Base-by-base conservation (phyloP, 1,140 invertebrate genomes). In the Octopus sinensis region DNA sequence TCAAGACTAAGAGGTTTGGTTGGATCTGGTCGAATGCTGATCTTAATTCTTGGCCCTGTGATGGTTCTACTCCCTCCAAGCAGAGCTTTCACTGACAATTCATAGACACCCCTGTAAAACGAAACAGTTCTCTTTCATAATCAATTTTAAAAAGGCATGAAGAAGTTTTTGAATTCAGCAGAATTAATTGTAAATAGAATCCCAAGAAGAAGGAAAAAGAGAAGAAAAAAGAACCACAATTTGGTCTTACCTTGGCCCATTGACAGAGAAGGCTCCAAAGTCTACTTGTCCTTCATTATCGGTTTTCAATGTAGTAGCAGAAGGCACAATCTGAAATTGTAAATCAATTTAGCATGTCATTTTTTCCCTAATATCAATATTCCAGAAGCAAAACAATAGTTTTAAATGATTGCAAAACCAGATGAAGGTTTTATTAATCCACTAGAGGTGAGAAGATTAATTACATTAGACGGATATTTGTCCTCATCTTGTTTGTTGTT, bases 51-150 rank as follows among this genome's bases (percentile, higher is more conserved):
- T 30, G 88, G 88, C 7, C 89, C 88, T 7, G 82, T 82, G 12
- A 91, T 83, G 0, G 86, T 81, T 13, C 77, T 83, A 30, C 84
- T 83, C n/a, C 84, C 83, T n/a, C 56, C 51, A 30, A 86, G 77
- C 43, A 88, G 87, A 9, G 89, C 90, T 83, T 90, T 91, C 1
- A 88, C 86, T 77, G 88, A 88, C 52, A 91, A 81, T 52, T 90
- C 88, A 86, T 89, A 90, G 7, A 83, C 82, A 1, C 90, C 90
- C 76, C 90, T 88, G 81, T 7, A 82, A 83, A 54, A 75, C 85
- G 12, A 84, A 80, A 82, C 77, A 30, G 52, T 43, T 43, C 30
- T 43, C 30, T 43, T 43, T 43, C 30, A 43, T 43, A 43, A 43
- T 43, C 30, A 43, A 43, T 43, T 43, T 43, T 2, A 43, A 43